Conservation (phyloP, 2,113 vertebrate species). For the Xenopus borealis region DNA sequence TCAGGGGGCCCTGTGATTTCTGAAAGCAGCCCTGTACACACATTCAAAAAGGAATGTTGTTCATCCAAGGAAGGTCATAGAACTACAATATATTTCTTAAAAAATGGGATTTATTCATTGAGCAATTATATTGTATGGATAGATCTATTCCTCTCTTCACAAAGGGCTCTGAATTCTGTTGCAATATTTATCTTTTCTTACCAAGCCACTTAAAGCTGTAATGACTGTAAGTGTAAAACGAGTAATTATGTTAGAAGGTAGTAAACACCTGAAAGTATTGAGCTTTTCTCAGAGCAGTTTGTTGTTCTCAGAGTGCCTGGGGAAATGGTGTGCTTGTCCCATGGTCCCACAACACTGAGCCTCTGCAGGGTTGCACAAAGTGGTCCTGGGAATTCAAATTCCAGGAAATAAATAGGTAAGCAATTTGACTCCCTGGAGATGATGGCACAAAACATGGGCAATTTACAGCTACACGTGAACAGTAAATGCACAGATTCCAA, state of each 20-base stretch:
- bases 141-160: too few species aligned
- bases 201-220: background rate
- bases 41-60: too few species aligned
- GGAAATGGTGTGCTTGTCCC: background rate
- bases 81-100: too few species aligned
- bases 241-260: slow-evolving; percentile 3
- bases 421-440: slow-evolving; percentile 17
- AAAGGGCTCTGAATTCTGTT: background rate
- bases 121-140: too few species aligned
- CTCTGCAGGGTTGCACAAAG: slow-evolving; percentile 28
- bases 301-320: slow-evolving; percentile 16
- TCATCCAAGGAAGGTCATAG: too few species aligned
- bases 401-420: slow-evolving; percentile 41
- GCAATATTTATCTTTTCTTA: background rate
- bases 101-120: too few species aligned
- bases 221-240: background rate
- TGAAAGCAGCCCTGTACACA: too few species aligned
- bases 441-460: slow-evolving; percentile 31
- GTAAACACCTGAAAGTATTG: background rate
- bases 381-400: slow-evolving; percentile 32
- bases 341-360: slow-evolving; percentile 17
- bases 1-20: too few species aligned
- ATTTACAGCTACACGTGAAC: slow-evolving; percentile 13
- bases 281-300: slow-evolving; percentile 16
- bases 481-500: background rate